Evolutionary conservation across 2,113 vertebrate genomes (phyloP).

Genomic region (Anolis sagrei): DNA sequence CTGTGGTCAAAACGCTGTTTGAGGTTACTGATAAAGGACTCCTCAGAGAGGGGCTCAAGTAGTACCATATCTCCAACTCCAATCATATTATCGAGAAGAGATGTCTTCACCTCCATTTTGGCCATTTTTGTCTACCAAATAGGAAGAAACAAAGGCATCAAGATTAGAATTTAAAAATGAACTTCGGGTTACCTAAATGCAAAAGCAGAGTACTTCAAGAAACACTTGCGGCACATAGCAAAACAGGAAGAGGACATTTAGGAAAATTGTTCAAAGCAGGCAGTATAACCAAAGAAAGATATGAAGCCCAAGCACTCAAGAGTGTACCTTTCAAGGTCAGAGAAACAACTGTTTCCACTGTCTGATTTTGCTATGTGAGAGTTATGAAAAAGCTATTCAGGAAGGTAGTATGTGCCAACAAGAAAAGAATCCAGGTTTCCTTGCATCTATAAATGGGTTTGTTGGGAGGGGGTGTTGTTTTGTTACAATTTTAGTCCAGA

Average conservation of each 20-base stretch:
- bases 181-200: neutral
- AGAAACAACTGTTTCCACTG: neutral
- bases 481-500: neutral
- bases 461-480: neutral
- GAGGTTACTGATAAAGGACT: constrained; percentile 92
- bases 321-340: neutral
- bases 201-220: neutral
- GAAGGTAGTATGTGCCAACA: neutral
- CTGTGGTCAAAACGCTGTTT: constrained; percentile 92
- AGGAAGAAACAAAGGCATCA: constrained; percentile 12
- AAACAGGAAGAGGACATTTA: neutral
- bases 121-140: constrained; percentile 79
- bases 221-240: neutral
- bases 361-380: neutral
- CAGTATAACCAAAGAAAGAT: neutral
- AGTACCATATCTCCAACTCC: constrained; percentile 99
- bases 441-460: neutral
- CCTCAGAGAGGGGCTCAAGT: constrained; percentile 91
- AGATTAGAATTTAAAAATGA: constrained; percentile 8
- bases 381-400: neutral
- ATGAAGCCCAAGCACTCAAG: neutral
- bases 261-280: neutral
- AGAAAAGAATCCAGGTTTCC: neutral
- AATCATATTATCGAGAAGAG: constrained; percentile 97
- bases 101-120: constrained; percentile 97